Base-by-base conservation (phyloP, 2,797 vertebrate species). In the Mormyrus proboscirostris region DNA sequence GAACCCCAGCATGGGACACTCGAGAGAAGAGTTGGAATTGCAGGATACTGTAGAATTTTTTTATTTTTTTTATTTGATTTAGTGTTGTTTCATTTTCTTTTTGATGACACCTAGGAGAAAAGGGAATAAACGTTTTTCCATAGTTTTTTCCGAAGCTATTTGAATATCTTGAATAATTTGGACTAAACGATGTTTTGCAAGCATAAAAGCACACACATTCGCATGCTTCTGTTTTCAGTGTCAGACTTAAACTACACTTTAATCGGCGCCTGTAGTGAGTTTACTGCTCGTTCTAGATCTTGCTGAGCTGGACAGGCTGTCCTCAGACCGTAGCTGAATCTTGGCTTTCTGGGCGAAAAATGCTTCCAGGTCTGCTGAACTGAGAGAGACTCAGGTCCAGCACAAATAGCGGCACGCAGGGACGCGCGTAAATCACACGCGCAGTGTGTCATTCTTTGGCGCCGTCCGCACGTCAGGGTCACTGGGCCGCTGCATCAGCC, bases 81-180 rank as follows among this genome's bases (percentile, higher is more conserved):
- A 91, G 90, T 92, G 85, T 86, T 82, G 10, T 65, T 88, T 76
- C 51, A 0, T 87, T 87, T 89, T 73, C 84, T 19, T 87, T 89
- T 73, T 84, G 84, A 86, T 12, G 33, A 76, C 83, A 86, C 50
- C 51, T 73, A 44, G 9, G 29, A 90, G 84, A 92, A 91, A 90
- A 25, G 84, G 88, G 95, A 95, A 95, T 94, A 93, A 95, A 90
- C 89, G 90, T 93, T 94, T 93, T 92, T 90, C 73, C 91, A 92
- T 92, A 86, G 1, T 91, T 62, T 87, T 55, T 62, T 89, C 87
- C 55, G 73, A 44, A 88, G 7, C 25, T 29, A 4, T 86, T 88
- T 88, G 76, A 50, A 88, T 62, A 55, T 25, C 55, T 57, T 57
- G 55, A 29, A 9, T 90, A 65, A 55, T 69, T 8, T 49, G 41